Evolutionary conservation across 1,140 invertebrate genomes (phyloP), one percentile per base, ranked within the genome.

Genomic region (Uloborus diversus): DNA sequence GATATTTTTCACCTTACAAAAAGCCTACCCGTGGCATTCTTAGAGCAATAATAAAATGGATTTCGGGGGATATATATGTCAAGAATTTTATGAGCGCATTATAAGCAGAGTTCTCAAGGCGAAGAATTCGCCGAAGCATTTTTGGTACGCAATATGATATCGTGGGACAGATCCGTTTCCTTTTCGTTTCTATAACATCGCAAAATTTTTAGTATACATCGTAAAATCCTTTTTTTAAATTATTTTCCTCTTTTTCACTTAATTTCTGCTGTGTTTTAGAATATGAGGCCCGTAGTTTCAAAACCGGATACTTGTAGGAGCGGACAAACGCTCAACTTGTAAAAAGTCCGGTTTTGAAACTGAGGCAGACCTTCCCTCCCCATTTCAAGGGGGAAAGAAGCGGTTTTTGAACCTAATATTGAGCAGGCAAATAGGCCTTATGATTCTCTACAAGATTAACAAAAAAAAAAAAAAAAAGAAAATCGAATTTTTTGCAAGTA

Each of bases 31-130:
- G 61, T 42, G 37, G 27, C 61, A 76, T 65, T 76, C 47, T 56
- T 53, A 53, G 35, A 65, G 32, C 53, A 25, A 23, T 49, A 20
- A 56, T 56, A 76, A 76, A 56, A 65, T 56, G 20, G 28, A 32
- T 56, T 20, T 13, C 57, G 3, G 42, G 17, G 53, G 23, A 17
- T 56, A 75, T 65, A 65, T 65, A 76, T 56, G 7, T 49, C 25
- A n/a, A 11, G 61, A 30, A 62, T 76, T 76, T 76, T 65, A 76
- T 76, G 27, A 47, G 28, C 56, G 30, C 32, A 76, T 76, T 76
- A 76, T 66, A 30, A 65, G 49, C 20, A 53, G 2, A 62, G 32
- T 25, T 76, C 33, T 65, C 35, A 47, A 37, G 61, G 61, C 20
- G 61, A 56, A 76, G 30, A 53, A 23, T 65, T 76, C 23, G 65